Base-by-base conservation (phyloP, 2,888 invertebrate genomes). In the Unio delphinus region DNA sequence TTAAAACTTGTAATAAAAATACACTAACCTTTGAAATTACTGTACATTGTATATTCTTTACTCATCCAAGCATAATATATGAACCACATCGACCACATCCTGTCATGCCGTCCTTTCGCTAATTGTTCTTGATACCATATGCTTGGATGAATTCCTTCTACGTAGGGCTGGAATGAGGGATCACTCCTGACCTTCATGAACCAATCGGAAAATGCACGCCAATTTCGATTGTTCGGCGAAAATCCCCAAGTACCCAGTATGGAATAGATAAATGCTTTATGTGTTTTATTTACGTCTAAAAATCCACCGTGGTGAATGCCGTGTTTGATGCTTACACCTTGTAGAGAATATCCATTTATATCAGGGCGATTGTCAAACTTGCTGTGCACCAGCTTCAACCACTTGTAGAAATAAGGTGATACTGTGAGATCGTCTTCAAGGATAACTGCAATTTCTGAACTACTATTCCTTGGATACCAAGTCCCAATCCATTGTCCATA, bases 41-140 rank as follows among this genome's bases (percentile, higher is more conserved):
- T 68, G 65, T 80, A 76, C 4, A 82, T 8, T 7, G 78, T 80
- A 55, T 67, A 61, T 64, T 80, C 74, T 58, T 72, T 72, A 30
- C 75, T 57, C 61, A 68, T 64, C 56, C 76, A 72, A 28, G 78
- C 73, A 69, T 76, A 78, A 67, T 81, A 80, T 15, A 83, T 80
- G 64, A 80, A 76, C 84, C 84, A 84, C 80, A 84, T 83, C 0
- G 81, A 78, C 83, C 83, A 83, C 81, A 85, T 83, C 11, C 68
- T 65, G 34, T 82, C 80, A 4, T 73, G 63, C 11, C 68, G 71
- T 4, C 75, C 74, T 18, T 55, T 20, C n/a, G 65, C 72, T 15
- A 75, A 60, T 30, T 74, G 76, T 5, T 62, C 61, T 30, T 75
- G 61, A 69, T 80, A 84, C 84, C 84, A 83, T 11, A 30, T 63